Base-by-base conservation (phyloP, 2,113 vertebrate species). In the Bungarus multicinctus region DNA sequence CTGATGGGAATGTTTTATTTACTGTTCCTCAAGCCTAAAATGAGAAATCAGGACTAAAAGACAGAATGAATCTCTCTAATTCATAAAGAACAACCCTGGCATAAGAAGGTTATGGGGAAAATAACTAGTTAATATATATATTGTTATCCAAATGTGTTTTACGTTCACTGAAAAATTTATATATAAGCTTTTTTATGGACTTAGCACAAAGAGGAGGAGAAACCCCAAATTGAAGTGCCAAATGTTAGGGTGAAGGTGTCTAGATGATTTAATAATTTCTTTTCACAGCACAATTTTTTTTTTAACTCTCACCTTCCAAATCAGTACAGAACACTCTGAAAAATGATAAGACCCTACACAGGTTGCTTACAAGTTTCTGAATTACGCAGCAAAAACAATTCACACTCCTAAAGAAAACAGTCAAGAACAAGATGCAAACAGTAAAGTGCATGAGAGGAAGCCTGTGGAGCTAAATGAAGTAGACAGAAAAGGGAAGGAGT, bases 401-500 rank as follows among this genome's bases (percentile, higher is more conserved):
- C 96, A 96, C 96, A 96, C 97, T 97, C 96, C 95, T 92, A 95
- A 95, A 93, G 93, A 96, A 96, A 97, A 93, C 74, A 39, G 92
- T 97, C 97, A 98, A 97, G 98, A 81, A 98, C 97, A 97, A 97
- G 97, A 98, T 96, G 97, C 96, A 14, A 95, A 96, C 97, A 97
- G 88, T 96, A 99, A 99, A 99, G 99, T 99, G 99, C 99, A 99
- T 98, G 98, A 97, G 95, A 97, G 97, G 97, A 98, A 98, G 98
- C 95, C 98, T 97, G 98, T 97, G 97, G 94, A 97, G 96, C 95
- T 98, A 98, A 97, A 96, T 96, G 96, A 97, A 98, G 97, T 96
- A 97, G 96, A 96, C 94, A 91, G 92, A 97, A 45, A 95, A 96
- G 96, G 90, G 93, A 95, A 96, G 97, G 90, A 96, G 97, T 94